These are phyloP conservation scores for Alfaro cultratus DNA, from an alignment of 2,797 vertebrate species.

Conservation along the genomic window DNA sequence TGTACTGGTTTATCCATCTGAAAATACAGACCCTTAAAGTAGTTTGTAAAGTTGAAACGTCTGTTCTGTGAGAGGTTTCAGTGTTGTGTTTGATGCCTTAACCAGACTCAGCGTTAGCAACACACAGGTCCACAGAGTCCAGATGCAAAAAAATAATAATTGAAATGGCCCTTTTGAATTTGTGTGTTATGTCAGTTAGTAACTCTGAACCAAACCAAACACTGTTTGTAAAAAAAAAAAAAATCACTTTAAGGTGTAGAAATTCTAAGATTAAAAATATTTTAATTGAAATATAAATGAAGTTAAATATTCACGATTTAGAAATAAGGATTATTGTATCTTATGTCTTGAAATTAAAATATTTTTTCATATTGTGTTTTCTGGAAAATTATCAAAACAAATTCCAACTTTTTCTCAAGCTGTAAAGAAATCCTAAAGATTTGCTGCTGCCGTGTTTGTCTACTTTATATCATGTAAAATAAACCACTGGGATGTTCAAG, in stretches of 20 bases:
- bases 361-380: neutral
- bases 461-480: neutral
- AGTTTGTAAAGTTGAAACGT: neutral
- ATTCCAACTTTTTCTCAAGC: neutral
- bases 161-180: neutral
- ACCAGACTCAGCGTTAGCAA: neutral
- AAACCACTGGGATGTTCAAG: neutral
- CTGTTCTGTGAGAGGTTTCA: neutral
- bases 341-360: neutral
- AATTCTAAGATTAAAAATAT: neutral
- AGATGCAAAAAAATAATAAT: neutral
- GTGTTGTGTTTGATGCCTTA: neutral
- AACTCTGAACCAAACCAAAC: neutral
- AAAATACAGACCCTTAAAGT: neutral
- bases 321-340: neutral
- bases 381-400: neutral
- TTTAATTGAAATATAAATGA: neutral
- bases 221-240: neutral
- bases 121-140: neutral
- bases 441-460: neutral
- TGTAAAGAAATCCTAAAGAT: neutral
- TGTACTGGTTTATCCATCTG: neutral
- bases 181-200: neutral
- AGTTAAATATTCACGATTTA: neutral
- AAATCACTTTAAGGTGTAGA: neutral